Evolutionary conservation across 2,888 invertebrate genomes (phyloP).

Genomic region (Coronaproctus castanopsis): DNA sequence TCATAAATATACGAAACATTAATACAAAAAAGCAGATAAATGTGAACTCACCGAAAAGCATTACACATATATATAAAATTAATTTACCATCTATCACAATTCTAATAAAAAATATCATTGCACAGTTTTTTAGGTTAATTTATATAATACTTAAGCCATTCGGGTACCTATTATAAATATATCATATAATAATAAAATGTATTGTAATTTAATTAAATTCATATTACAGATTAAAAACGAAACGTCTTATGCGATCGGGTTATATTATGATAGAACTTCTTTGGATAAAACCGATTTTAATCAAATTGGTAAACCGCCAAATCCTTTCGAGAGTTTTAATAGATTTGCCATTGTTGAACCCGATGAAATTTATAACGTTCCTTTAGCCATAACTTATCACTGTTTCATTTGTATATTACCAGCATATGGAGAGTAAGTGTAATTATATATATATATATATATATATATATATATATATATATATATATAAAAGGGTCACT

Average conservation of each 20-base stretch:
- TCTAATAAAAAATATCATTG: no score
- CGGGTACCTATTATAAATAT: no score
- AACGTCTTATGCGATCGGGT: constrained; percentile 50
- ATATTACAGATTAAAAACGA: constrained; percentile 53
- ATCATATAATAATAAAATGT: no score
- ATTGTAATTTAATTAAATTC: no score
- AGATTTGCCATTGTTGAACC: constrained; percentile 50
- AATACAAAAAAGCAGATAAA: no score
- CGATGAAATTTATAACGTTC: constrained; percentile 51
- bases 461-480: constrained; percentile 6
- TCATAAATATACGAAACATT: no score
- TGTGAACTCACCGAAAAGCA: no score
- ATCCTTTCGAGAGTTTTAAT: constrained; percentile 55
- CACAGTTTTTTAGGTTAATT: no score
- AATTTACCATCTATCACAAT: no score
- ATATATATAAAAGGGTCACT: background rate
- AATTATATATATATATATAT: background rate
- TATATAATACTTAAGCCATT: no score
- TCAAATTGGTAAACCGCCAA: constrained; percentile 42
- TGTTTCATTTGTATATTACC: constrained; percentile 55
- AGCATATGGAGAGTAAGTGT: constrained; percentile 30
- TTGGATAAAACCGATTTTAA: constrained; percentile 42
- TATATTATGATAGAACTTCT: constrained; percentile 51
- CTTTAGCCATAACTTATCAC: constrained; percentile 59
- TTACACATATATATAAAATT: no score